Percentiles rank a stretch among this genome's conserved stretches.
These are phyloP conservation scores for Ophion costatus DNA, from an alignment of 2,888 invertebrate genomes.

Conservation along the genomic window DNA sequence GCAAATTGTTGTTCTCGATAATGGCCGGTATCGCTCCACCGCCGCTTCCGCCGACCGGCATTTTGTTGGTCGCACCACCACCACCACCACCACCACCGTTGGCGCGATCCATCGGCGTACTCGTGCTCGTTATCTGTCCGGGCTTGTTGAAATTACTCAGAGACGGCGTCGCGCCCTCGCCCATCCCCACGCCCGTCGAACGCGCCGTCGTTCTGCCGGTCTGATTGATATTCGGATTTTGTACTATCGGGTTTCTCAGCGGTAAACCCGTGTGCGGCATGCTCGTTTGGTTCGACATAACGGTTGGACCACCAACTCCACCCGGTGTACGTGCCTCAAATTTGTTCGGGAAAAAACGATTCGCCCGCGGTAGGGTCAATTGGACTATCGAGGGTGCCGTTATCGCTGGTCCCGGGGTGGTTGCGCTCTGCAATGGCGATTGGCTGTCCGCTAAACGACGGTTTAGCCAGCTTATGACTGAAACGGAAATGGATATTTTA, in stretches of 20 bases:
- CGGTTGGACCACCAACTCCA: slow-evolving; percentile 60
- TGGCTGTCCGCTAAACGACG: slow-evolving; percentile 80
- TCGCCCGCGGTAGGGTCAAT: slow-evolving; percentile 79
- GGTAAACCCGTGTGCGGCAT: slow-evolving; percentile 74
- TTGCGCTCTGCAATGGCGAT: slow-evolving; percentile 77
- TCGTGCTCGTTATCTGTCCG: slow-evolving; percentile 80
- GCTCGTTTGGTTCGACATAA: slow-evolving; percentile 70
- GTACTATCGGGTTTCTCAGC: slow-evolving; percentile 77
- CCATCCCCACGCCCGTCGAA: slow-evolving; percentile 76
- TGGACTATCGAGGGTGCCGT: slow-evolving; percentile 77
- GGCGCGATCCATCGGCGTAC: slow-evolving; percentile 81
- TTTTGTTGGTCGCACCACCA: slow-evolving; percentile 72
- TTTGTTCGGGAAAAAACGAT: slow-evolving; percentile 77
- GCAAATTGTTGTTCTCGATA: slow-evolving; percentile 79
- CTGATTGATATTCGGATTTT: slow-evolving; percentile 80
- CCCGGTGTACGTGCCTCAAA: slow-evolving; percentile 76
- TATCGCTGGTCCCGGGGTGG: slow-evolving; percentile 71
- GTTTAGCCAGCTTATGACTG: slow-evolving; percentile 82
- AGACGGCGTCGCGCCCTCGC: slow-evolving; percentile 75
- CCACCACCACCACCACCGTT: slow-evolving; percentile 61
- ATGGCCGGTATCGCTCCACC: slow-evolving; percentile 73
- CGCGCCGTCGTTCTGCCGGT: slow-evolving; percentile 76
- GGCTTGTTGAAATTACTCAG: slow-evolving; percentile 77
- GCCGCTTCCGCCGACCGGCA: slow-evolving; percentile 64
- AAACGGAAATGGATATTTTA: slow-evolving; percentile 28